Evolutionary conservation across 2,888 invertebrate genomes (phyloP), one percentile per base, ranked within the genome.

Genomic region (Abrostola triplasia): DNA sequence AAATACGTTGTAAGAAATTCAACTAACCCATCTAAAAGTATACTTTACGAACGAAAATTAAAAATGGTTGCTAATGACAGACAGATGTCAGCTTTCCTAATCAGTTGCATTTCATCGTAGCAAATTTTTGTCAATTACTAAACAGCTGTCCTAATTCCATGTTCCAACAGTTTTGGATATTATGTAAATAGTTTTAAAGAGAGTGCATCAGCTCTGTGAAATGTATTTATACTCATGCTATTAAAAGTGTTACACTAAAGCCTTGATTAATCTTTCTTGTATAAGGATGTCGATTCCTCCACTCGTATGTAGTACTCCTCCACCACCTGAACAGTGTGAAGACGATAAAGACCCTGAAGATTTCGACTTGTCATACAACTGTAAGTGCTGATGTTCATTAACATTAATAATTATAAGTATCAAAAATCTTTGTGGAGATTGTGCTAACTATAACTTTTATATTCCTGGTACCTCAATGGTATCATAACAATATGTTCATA

Each of bases 271-370:
- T 77, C 73, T 80, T 77, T 68, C 57, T 67, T 80, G 69, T 72
- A 73, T 65, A 75, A 92, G 82, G 82, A 96, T 96, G 96, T 95
- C 96, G 84, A 95, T 96, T 87, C 96, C 96, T 87, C 96, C 96
- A 70, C 92, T 96, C 78, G 95, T 96, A 80, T 96, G 96, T 80
- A 95, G 95, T 65, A 96, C 96, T 80, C 96, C 96, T 81, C 96
- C 96, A 70, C 96, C 96, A 66, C 94, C 96, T 65, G 96, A 96
- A 75, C 96, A 95, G 82, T 96, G 95, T 70, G 96, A 96, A 61
- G 96, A 96, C 67, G 96, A 96, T 67, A 96, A 96, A 84, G 96
- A 96, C 64, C 87, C 85, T 60, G 93, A 92, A 73, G 94, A 95
- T 73, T 94, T 92, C 77, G 93, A 92, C 83, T 80, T 93, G 70